phyloP scores from a whole-genome alignment of 2,888 invertebrate species.

The Ethmia dodecea region DNA sequence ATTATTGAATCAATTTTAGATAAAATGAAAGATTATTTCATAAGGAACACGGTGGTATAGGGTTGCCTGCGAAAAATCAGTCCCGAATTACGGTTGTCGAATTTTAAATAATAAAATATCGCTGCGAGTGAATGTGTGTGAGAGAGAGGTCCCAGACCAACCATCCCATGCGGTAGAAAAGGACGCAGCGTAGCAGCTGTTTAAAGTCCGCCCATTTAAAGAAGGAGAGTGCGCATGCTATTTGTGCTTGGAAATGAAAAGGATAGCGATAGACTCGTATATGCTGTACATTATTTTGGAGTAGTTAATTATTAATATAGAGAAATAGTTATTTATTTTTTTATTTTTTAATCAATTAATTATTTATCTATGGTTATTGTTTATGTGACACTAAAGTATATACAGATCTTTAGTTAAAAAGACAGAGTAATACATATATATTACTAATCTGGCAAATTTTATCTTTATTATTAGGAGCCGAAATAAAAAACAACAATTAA shows the following conservation, averaged over 20 bases:
- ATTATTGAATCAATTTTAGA: constrained; percentile 15
- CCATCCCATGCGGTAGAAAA: constrained; percentile 13
- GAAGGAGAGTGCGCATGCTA: constrained; percentile 13
- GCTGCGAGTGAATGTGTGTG: constrained; percentile 14
- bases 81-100: too few relatives aligned
- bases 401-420: too few relatives aligned
- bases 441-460: too few relatives aligned
- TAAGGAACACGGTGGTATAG: constrained; percentile 14
- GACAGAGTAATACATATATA: too few relatives aligned
- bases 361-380: too few relatives aligned
- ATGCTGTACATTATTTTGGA: constrained; percentile 12
- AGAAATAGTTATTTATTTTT: too few relatives aligned
- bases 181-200: constrained; percentile 11
- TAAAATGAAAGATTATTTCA: constrained; percentile 15
- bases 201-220: constrained; percentile 8
- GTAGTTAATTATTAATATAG: too few relatives aligned
- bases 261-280: constrained; percentile 13
- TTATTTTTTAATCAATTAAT: too few relatives aligned
- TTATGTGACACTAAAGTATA: too few relatives aligned
- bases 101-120: constrained; percentile 16
- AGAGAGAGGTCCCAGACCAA: constrained; percentile 13
- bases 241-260: constrained; percentile 14
- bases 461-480: too few relatives aligned
- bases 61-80: too few relatives aligned
- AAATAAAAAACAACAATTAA: too few relatives aligned